Conservation (phyloP, 2,797 vertebrate species). For the Xerus rutilus region DNA sequence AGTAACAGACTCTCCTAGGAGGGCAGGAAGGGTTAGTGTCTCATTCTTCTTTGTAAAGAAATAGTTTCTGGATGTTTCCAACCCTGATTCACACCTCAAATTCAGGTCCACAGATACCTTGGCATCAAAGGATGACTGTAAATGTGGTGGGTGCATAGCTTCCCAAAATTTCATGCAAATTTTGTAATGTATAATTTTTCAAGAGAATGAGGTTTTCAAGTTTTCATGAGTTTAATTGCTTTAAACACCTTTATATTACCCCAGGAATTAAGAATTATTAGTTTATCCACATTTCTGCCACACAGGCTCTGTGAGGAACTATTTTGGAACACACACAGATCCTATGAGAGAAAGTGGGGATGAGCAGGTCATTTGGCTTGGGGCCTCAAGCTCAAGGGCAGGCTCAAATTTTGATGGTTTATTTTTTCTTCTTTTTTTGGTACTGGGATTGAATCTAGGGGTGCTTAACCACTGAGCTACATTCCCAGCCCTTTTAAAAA, state of each 20-base stretch:
- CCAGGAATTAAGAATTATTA: neutral
- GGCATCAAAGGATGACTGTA: neutral
- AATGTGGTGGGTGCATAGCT: neutral
- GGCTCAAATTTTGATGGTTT: neutral
- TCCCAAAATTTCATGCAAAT: constrained; percentile 26
- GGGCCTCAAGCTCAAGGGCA: neutral
- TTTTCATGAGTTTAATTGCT: neutral
- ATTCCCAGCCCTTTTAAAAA: no score
- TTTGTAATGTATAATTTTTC: neutral
- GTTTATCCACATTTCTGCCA: neutral
- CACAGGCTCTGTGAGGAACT: neutral
- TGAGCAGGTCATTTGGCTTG: neutral
- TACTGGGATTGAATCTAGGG: no score
- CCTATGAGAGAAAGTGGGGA: neutral
- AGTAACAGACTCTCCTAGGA: neutral
- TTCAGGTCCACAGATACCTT: neutral
- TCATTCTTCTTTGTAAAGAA: neutral
- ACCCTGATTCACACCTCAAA: neutral
- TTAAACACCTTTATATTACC: neutral
- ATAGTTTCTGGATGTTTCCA: neutral
- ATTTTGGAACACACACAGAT: neutral
- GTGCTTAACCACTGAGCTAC: no score
- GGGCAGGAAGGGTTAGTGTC: neutral
- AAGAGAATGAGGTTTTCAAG: neutral
- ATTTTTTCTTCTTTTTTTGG: no score